Base-by-base conservation (phyloP, 2,888 invertebrate species). In the Halictus quadricinctus region DNA sequence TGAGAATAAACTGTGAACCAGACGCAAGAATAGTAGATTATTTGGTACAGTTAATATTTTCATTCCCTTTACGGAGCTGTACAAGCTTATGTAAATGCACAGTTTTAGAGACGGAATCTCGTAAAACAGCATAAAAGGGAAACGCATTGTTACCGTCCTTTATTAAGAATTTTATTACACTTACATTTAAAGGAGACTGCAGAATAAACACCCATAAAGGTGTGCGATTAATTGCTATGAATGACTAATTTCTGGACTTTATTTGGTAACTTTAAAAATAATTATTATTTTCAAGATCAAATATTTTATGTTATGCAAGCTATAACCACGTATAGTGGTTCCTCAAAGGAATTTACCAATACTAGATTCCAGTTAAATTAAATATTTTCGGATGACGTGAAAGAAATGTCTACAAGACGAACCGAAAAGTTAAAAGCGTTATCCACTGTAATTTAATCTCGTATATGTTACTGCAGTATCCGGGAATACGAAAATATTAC, bases 1-100 rank as follows among this genome's bases (percentile, higher is more conserved):
- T 64, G 29, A 15, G 64, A 29, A 64, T 64, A 64, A 64, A 64
- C 60, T 64, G 25, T 29, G 64, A 64, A 64, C 64, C 64, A 21
- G 64, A 64, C 64, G 29, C 7, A 13, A 29, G 29, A 64, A 29
- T 64, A 7, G 64, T 64, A 15, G 29, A 64, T 58, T 58, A 64
- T 64, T 64, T 29, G 25, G 29, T 64, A 29, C 64, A 13, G 13
- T 13, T 29, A 29, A 64, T 64, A 64, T 1, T 64, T 29, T 29
- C 25, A 29, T 64, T 58, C n/a, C 29, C 15, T 29, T 29, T 29
- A 15, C 15, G 29, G 7, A 25, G 0, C 29, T 15, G 25, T 64
- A 0, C 13, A 29, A 15, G 29, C 64, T 64, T 29, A 25, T 64
- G 64, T 15, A 29, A 64, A 64, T 64, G 15, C 15, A 15, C 29